Base-by-base conservation (phyloP, 2,113 vertebrate genomes). In the Orthonyx spaldingii region DNA sequence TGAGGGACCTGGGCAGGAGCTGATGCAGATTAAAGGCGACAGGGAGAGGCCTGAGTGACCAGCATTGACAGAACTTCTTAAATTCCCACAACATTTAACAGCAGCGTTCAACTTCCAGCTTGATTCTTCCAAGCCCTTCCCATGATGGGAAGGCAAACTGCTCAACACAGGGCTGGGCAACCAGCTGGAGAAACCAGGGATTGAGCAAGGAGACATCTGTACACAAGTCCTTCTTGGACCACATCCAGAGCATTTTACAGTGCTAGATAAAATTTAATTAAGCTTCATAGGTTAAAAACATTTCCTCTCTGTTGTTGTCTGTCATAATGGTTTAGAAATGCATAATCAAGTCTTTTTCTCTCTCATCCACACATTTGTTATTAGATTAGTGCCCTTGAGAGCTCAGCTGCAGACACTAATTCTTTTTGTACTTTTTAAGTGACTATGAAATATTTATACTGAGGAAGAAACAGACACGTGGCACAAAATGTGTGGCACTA, bases 241-340 rank as follows among this genome's bases (percentile, higher is more conserved):
- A 28, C 0, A 0, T 72, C 93, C 94, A 95, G 49, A 84, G 10
- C 76, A 64, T 84, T 94, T 89, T 49, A 84, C 12, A 86, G 79
- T 42, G 39, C 46, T 86, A 93, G 72, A 95, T 84, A 89, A 95
- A 96, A 94, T 89, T 93, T 94, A 92, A 96, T 95, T 94, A 95
- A 71, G 47, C 82, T 94, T 84, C 76, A 56, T 64, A 84, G 69
- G 69, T 95, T 94, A 89, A 94, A 94, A 97, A 68, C 87, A 89
- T 95, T 91, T 84, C 65, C 49, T 89, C 19, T 0, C 79, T 74
- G 53, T 76, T 95, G 83, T 89, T 89, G 28, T 82, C 74, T 93
- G 74, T 84, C 80, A 64, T 76, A 93, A 95, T 86, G 84, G 65
- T 72, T 94, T 95, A 72, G 65, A 95, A 95, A 96, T 49, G 44